A percentile compares a stretch with the other conserved stretches of the same genome.
Evolutionary conservation across 2,113 vertebrate species (phyloP).

Genomic region (Fregetta grallaria): DNA sequence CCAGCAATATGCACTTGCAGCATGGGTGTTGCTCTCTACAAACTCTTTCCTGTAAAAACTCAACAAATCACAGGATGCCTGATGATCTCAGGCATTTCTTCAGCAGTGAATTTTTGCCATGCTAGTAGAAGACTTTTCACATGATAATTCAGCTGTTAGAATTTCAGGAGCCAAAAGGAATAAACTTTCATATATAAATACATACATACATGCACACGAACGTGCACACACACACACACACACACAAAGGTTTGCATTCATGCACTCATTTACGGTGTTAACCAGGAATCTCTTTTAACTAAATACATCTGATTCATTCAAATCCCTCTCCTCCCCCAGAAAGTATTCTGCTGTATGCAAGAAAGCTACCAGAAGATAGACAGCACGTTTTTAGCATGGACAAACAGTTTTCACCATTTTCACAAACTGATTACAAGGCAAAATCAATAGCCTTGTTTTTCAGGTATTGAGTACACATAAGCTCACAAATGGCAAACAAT

Average conservation of each 20-base stretch:
- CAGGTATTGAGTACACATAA: not conserved
- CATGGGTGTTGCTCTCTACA: not conserved
- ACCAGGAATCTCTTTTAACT: not conserved
- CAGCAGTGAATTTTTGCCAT: not conserved
- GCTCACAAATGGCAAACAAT: not conserved
- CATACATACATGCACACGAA: fast-evolving
- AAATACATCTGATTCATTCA: not conserved
- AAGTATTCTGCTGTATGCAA: not conserved
- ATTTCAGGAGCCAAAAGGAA: not conserved
- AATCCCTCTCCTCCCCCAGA: not conserved
- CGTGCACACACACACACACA: not conserved
- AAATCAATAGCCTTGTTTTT: not conserved
- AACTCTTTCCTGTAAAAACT: not conserved
- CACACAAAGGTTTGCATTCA: not conserved
- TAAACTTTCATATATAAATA: not conserved
- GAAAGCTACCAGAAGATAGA: not conserved
- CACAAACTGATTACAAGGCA: not conserved
- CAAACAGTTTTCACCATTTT: not conserved
- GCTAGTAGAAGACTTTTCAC: not conserved
- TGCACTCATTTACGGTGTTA: not conserved
- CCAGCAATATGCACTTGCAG: no score
- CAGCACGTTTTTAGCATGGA: not conserved
- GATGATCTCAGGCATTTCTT: not conserved
- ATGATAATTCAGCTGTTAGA: not conserved
- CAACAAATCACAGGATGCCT: not conserved